A percentile compares a stretch with the other conserved stretches of the same genome.
These are phyloP conservation scores for Muschampia plurimacula DNA, from an alignment of 2,888 invertebrate genomes.

Conservation along the genomic window DNA sequence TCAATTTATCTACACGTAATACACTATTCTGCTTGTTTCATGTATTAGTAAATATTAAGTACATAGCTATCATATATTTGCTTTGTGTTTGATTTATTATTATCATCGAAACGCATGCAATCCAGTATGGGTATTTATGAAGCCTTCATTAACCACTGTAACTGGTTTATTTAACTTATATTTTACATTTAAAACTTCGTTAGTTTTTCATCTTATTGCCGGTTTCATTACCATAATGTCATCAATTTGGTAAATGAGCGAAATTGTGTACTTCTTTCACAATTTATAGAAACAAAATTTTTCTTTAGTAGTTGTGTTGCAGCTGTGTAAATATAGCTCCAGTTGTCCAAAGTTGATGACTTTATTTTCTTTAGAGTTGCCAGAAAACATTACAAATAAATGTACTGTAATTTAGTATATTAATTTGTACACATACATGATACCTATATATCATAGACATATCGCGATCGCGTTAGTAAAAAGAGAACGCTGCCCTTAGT, in stretches of 20 bases:
- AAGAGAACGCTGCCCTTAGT: no score
- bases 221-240: background rate
- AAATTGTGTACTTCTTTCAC: background rate
- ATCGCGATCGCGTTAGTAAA: no score
- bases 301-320: background rate
- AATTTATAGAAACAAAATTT: background rate
- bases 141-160: background rate
- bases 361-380: background rate
- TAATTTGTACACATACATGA: no score
- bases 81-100: constrained; percentile 14
- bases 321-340: constrained; percentile 11
- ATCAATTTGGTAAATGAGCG: background rate
- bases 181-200: background rate
- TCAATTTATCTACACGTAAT: background rate
- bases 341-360: background rate
- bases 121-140: background rate
- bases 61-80: constrained; percentile 35
- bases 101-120: background rate
- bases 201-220: background rate
- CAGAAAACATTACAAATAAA: background rate
- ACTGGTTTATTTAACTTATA: background rate
- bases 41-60: constrained; percentile 10
- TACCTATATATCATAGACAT: no score
- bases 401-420: background rate
- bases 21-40: constrained; percentile 19